Evolutionary conservation across 2,113 vertebrate genomes (phyloP).

Genomic region (Anguilla rostrata): DNA sequence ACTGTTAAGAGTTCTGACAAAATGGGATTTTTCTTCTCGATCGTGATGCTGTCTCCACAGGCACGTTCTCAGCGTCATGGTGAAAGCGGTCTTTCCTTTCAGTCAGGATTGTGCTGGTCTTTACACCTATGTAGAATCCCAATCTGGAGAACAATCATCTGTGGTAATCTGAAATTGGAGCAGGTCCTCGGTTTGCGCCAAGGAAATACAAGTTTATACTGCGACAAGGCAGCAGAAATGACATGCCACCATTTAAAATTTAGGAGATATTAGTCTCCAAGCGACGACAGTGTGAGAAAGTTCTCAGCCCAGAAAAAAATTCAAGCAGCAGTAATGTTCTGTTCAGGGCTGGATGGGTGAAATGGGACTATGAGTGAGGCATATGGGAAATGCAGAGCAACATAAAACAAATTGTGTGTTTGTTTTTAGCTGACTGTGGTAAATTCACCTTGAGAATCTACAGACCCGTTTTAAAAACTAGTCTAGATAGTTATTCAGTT

Average conservation of each 20-base stretch:
- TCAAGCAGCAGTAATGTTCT: not conserved
- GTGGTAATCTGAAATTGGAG: not conserved
- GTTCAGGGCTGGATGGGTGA: not conserved
- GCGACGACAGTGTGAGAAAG: not conserved
- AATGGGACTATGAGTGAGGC: not conserved
- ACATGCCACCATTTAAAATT: not conserved
- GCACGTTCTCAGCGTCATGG: too few species aligned
- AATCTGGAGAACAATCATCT: not conserved
- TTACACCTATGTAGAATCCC: not conserved
- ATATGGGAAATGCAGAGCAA: not conserved
- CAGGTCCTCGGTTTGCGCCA: too few species aligned
- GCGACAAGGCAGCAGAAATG: not conserved
- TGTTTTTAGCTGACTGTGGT: not conserved
- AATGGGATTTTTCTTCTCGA: too few species aligned
- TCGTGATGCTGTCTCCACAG: not conserved
- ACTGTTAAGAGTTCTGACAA: too few species aligned
- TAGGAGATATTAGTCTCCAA: not conserved
- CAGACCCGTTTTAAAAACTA: not conserved
- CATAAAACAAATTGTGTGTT: not conserved
- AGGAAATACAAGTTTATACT: not conserved
- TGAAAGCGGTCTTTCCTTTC: not conserved
- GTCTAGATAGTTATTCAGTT: not conserved
- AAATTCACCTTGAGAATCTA: not conserved
- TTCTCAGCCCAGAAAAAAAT: not conserved
- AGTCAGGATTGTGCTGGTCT: not conserved